These are phyloP conservation scores for Panthera uncia DNA, from an alignment of 2,113 vertebrate species.

Conservation along the genomic window DNA sequence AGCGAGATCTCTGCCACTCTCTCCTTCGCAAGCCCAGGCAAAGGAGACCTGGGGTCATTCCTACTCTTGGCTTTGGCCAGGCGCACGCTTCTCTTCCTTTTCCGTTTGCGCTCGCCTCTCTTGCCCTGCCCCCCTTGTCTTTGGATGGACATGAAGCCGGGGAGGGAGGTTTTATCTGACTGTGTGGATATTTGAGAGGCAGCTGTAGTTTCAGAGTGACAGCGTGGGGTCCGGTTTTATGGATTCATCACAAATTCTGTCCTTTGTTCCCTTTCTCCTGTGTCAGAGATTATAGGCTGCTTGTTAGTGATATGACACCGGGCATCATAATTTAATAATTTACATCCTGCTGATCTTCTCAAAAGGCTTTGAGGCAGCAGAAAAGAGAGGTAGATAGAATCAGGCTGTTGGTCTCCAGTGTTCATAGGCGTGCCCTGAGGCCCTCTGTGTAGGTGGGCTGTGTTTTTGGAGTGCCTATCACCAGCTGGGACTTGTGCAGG, in stretches of 20 bases:
- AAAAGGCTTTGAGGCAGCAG: conserved; percentile 38
- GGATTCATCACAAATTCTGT: background rate
- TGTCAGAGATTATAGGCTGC: conserved; percentile 50
- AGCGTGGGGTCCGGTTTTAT: background rate
- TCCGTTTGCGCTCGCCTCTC: too few relatives aligned
- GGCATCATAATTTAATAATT: conserved; percentile 64
- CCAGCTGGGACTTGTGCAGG: background rate
- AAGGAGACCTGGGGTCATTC: background rate
- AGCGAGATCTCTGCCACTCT: background rate
- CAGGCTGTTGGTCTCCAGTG: background rate
- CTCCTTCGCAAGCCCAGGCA: background rate
- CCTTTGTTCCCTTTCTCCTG: conserved; percentile 22
- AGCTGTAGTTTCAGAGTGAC: background rate
- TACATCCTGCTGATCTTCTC: conserved; percentile 57
- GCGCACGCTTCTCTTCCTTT: background rate
- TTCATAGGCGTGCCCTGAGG: background rate
- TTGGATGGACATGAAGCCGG: background rate
- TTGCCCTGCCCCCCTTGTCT: background rate
- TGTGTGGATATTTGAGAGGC: background rate
- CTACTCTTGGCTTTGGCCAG: background rate
- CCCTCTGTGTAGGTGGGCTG: background rate
- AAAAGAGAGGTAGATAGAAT: background rate
- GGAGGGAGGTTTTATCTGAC: background rate
- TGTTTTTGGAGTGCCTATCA: background rate
- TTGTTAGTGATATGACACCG: conserved; percentile 43